Percentiles rank a stretch among this genome's conserved stretches.
These are phyloP conservation scores for Dolichomitus sp. DNA, from an alignment of 2,888 invertebrate genomes.

Conservation along the genomic window DNA sequence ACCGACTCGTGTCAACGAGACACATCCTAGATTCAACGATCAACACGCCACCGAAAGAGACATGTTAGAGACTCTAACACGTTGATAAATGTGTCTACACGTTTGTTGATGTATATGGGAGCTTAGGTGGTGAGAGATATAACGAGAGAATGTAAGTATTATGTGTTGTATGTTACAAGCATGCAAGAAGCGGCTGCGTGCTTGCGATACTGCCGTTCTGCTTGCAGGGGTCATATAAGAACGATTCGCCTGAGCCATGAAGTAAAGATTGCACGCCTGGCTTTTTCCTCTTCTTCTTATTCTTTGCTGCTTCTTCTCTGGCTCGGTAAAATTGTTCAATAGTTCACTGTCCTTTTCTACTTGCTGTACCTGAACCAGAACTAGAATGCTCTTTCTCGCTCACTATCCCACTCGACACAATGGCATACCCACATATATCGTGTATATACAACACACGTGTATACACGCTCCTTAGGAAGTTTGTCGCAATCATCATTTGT, in stretches of 20 bases:
- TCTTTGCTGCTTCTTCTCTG: constrained; percentile 10
- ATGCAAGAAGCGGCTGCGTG: constrained; percentile 17
- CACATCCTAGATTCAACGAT: background rate
- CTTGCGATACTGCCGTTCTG: constrained; percentile 15
- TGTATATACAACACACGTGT: constrained; percentile 30
- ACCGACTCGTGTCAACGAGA: constrained; percentile 8
- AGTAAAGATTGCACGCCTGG: constrained; percentile 23
- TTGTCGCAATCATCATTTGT: constrained; percentile 76
- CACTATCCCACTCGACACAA: constrained; percentile 43
- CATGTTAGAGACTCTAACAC: background rate
- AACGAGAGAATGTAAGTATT: constrained; percentile 33
- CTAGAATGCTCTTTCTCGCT: constrained; percentile 19
- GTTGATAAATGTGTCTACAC: constrained; percentile 11
- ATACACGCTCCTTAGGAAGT: constrained; percentile 68
- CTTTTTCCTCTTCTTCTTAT: constrained; percentile 38
- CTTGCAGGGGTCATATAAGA: background rate
- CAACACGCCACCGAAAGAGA: background rate
- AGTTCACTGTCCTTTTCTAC: constrained; percentile 4
- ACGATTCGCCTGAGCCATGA: constrained; percentile 9
- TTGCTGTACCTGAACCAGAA: constrained; percentile 9
- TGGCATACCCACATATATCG: constrained; percentile 16
- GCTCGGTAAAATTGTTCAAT: constrained; percentile 42
- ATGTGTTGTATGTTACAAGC: constrained; percentile 11
- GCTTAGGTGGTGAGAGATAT: constrained; percentile 2
- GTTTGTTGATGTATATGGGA: background rate